A percentile compares a stretch with the other conserved stretches of the same genome.
Evolutionary conservation across 1,140 invertebrate genomes (phyloP).

Genomic region (Scaptodrosophila lebanonensis): DNA sequence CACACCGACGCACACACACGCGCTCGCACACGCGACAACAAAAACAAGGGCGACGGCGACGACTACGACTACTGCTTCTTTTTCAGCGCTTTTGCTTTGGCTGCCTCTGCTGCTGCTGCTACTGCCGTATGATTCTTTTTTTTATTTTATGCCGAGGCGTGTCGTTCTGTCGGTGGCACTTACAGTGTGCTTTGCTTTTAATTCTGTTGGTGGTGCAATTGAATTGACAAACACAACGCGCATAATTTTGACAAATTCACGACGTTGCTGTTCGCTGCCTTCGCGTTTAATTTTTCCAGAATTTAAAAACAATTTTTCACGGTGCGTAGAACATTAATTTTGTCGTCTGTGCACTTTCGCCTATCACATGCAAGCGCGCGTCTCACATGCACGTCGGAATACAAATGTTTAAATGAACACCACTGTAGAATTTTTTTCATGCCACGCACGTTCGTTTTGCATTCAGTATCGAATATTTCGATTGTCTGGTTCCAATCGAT

Average conservation of each 20-base stretch:
- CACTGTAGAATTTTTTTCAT: no score
- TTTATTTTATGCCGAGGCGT: neutral
- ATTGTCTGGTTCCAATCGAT: no score
- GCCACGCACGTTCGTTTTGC: no score
- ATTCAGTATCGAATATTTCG: no score
- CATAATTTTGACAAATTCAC: neutral
- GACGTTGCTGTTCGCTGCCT: neutral
- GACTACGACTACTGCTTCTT: neutral
- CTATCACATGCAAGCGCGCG: no score
- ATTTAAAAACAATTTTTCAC: neutral
- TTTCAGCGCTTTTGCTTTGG: neutral
- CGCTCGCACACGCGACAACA: constrained; percentile 12
- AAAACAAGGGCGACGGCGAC: constrained; percentile 20
- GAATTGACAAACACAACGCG: neutral
- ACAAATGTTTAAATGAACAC: no score
- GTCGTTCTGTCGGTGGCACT: constrained; percentile 8
- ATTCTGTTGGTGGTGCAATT: no score
- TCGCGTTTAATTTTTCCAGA: neutral
- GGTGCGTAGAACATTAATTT: no score
- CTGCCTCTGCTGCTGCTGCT: neutral
- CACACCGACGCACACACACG: neutral
- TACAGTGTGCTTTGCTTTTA: no score
- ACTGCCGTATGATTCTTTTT: neutral
- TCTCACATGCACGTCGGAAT: no score
- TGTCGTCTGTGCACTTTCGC: no score